These are phyloP conservation scores for Drosophila obscura DNA, from an alignment of 1,140 invertebrate genomes.

Conservation along the genomic window DNA sequence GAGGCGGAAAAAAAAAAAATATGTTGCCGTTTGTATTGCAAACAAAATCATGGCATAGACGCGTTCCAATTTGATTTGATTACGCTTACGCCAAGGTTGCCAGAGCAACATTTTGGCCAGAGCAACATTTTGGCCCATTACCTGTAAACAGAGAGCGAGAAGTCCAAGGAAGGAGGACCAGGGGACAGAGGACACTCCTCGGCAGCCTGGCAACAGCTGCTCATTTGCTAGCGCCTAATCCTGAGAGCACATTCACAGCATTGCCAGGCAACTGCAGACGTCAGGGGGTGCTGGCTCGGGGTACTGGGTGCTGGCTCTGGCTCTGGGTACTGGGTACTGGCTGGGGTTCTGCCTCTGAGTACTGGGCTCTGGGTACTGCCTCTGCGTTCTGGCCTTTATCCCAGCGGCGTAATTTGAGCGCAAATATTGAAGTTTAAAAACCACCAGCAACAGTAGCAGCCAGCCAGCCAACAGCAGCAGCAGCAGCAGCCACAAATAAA, in stretches of 20 bases:
- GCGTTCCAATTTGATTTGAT: constrained; percentile 19
- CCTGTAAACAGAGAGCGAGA: too few relatives aligned
- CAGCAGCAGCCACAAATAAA: constrained; percentile 49
- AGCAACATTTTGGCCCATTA: too few relatives aligned
- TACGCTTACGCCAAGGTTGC: constrained; percentile 1
- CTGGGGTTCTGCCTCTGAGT: not conserved
- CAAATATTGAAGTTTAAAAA: constrained; percentile 73
- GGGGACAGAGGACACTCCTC: not conserved
- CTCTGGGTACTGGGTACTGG: not conserved
- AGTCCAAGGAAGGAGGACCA: too few relatives aligned
- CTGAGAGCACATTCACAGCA: constrained; percentile 8
- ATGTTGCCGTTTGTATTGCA: not conserved
- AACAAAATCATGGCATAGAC: constrained; percentile 7
- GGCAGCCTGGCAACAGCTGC: constrained; percentile 32
- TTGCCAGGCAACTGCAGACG: constrained; percentile 32
- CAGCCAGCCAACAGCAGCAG: too few relatives aligned
- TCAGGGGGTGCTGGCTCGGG: not conserved
- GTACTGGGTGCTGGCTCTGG: constrained; percentile 2
- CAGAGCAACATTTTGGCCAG: not conserved
- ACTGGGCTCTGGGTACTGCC: constrained; percentile 1
- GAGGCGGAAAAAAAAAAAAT: constrained; percentile 1
- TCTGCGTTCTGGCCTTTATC: constrained; percentile 9
- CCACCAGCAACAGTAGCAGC: constrained; percentile 36
- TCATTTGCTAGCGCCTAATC: constrained; percentile 42
- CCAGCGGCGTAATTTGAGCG: constrained; percentile 65